These are phyloP conservation scores for Tiliqua scincoides DNA, from an alignment of 2,113 vertebrate genomes.

Conservation along the genomic window DNA sequence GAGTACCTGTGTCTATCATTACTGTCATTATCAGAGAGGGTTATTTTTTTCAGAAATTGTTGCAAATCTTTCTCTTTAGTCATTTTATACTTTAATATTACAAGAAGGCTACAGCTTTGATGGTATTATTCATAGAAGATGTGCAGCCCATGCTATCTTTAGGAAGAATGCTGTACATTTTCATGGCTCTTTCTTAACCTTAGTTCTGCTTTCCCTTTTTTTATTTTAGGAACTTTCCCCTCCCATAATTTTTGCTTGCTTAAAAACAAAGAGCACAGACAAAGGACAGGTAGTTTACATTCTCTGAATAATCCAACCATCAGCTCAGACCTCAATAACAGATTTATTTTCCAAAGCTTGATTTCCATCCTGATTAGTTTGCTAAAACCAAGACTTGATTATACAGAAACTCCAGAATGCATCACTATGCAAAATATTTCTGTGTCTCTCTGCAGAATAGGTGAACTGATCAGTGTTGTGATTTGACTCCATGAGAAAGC, in stretches of 20 bases:
- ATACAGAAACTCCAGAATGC: not conserved
- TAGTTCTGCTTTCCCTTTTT: not conserved
- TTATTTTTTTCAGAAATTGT: not conserved
- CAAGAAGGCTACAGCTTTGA: not conserved
- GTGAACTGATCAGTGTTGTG: conserved; percentile 2
- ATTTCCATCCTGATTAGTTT: not conserved
- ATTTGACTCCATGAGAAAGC: not conserved
- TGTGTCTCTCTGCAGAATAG: not conserved
- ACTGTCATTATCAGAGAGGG: not conserved
- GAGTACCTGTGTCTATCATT: not conserved
- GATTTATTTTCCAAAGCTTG: not conserved
- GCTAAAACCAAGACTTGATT: conserved; percentile 5
- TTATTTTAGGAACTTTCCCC: not conserved
- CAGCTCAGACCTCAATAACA: not conserved
- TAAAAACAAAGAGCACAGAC: not conserved
- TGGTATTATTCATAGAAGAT: not conserved
- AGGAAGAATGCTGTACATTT: not conserved
- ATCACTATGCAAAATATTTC: not conserved
- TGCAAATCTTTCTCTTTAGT: not conserved
- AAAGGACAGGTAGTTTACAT: not conserved
- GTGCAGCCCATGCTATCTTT: not conserved
- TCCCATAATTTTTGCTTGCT: not conserved
- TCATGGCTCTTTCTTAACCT: not conserved
- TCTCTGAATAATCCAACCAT: not conserved
- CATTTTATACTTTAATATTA: not conserved